Percentiles rank a stretch among this genome's conserved stretches.
Conservation (phyloP, 30 jellyfish, hydroid and myxozoan genomes). For the Aurelia aurita region DNA sequence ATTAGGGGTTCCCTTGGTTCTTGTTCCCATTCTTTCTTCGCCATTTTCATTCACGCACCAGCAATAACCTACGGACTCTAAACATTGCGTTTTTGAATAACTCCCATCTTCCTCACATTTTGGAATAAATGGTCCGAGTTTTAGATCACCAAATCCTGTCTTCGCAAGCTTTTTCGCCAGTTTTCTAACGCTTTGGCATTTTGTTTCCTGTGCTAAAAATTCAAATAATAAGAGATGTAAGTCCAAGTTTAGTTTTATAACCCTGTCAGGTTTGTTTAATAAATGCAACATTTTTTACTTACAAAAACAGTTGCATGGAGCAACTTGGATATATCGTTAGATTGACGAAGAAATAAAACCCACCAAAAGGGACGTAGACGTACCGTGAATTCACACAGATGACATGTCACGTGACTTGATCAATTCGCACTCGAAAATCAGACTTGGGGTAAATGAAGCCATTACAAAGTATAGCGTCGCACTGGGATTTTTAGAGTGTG, state of each 20-base stretch:
- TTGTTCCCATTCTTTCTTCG: slow-evolving; percentile 76
- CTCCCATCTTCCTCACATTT: slow-evolving; percentile 80
- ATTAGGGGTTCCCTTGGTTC: slow-evolving; percentile 43
- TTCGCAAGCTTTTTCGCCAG: slow-evolving; percentile 49
- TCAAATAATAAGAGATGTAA: background rate
- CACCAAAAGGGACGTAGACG: too few species aligned
- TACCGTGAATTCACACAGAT: too few species aligned
- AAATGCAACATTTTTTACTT: too few species aligned
- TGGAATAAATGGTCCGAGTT: slow-evolving; percentile 43
- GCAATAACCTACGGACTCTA: slow-evolving; percentile 65
- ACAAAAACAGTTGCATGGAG: too few species aligned
- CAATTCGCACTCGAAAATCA: too few species aligned
- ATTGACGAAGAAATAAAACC: too few species aligned
- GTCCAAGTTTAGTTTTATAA: background rate
- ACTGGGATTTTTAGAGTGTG: too few species aligned
- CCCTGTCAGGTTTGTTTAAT: background rate
- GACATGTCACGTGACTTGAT: too few species aligned
- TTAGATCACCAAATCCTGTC: slow-evolving; percentile 5
- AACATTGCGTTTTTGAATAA: slow-evolving; percentile 70
- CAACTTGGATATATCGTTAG: too few species aligned
- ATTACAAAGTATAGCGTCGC: too few species aligned
- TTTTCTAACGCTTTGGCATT: slow-evolving; percentile 29
- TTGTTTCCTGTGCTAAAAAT: slow-evolving; percentile 12
- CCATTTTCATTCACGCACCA: slow-evolving; percentile 91
- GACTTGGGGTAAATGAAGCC: too few species aligned